These are phyloP conservation scores for Chrysolina haemoptera DNA, from an alignment of 2,888 invertebrate genomes.

Conservation along the genomic window DNA sequence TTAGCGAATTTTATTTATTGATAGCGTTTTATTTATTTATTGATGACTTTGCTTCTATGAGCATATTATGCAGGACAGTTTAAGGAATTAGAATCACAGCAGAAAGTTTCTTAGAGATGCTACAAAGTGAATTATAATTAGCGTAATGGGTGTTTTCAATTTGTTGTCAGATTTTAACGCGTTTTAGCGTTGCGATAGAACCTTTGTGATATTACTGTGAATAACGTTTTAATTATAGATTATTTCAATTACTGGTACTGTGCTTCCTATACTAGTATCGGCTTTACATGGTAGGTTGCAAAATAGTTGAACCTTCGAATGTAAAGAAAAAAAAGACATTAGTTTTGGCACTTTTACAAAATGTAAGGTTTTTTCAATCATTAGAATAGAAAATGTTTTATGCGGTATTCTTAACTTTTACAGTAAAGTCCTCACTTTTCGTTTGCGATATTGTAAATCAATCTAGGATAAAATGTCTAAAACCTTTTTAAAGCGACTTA, in stretches of 20 bases:
- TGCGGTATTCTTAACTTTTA: background rate
- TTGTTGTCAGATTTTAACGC: background rate
- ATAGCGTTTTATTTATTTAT: constrained; percentile 12
- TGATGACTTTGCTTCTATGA: background rate
- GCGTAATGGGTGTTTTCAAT: background rate
- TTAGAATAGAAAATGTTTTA: background rate
- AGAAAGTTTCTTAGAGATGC: background rate
- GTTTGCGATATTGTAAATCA: too few species aligned
- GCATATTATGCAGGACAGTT: background rate
- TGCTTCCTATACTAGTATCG: constrained; percentile 16
- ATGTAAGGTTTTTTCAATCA: background rate
- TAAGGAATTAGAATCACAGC: background rate
- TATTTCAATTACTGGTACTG: background rate
- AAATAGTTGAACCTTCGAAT: background rate
- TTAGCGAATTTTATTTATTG: background rate
- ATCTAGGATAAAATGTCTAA: too few species aligned
- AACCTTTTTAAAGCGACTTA: too few species aligned
- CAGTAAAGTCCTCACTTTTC: background rate
- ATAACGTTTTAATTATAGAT: background rate
- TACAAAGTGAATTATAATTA: background rate
- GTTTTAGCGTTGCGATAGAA: constrained; percentile 12
- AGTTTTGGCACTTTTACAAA: background rate
- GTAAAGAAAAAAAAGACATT: background rate
- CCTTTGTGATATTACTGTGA: constrained; percentile 10
- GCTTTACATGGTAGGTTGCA: constrained; percentile 11